Base-by-base conservation (phyloP, 1,140 invertebrate genomes). In the Megalopta genalis region DNA sequence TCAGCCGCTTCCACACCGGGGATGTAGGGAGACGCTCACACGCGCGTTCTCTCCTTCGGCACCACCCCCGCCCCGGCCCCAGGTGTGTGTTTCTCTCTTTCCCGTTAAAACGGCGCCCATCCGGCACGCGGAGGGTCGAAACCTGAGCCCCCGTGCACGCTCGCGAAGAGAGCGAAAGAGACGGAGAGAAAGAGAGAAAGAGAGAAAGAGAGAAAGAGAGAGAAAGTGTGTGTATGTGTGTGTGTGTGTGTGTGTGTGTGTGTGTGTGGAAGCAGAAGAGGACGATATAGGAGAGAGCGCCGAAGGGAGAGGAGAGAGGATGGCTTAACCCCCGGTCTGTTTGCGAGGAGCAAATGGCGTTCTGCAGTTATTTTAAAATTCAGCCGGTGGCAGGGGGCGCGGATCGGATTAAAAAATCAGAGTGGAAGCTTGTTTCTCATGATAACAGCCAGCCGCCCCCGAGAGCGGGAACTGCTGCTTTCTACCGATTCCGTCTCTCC, bases 341-440 rank as follows among this genome's bases (percentile, higher is more conserved):
- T 93, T 92, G 91, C 89, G 88, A 91, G 89, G 87, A 89, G 92
- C 91, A 93, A 93, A 93, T 93, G 92, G 92, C 91, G 91, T 93
- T 92, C 91, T 90, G 91, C 92, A 93, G 92, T 93, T 93, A 93
- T 93, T 93, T 93, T 92, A 92, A 92, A 93, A 93, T 92, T 93
- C 91, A 91, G 85, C 82, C 83, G 87, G 87, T 87, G 83, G 88
- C 81, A 82, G 86, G 77, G 77, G 84, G 84, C 65, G 83, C 84
- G 88, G 90, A 92, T 91, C 90, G 92, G 92, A 93, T 93, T 93
- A 93, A 93, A 93, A 93, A 93, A 93, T 93, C 92, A 92, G 91
- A 93, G 91, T 93, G 92, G 90, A 92, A 92, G 92, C 92, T 93
- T 93, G 92, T 93, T 93, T 92, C 92, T 93, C 92, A 91, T 92